phyloP scores from a whole-genome alignment of 2,888 invertebrate species.

The Cosmia pyralina region DNA sequence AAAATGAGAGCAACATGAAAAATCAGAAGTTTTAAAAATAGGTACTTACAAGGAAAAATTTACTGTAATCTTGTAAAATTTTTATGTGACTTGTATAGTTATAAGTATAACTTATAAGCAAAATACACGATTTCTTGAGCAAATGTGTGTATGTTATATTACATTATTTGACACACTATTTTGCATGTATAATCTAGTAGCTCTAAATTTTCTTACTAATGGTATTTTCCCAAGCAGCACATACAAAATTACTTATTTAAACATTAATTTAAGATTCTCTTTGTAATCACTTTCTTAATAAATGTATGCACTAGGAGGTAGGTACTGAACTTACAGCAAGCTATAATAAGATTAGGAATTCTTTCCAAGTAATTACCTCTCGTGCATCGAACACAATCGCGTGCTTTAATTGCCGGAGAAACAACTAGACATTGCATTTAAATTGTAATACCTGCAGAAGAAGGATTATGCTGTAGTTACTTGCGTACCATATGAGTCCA shows the following conservation, averaged over 20 bases:
- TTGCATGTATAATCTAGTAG: constrained; percentile 27
- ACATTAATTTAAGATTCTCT: neutral
- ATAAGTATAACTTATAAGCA: constrained; percentile 37
- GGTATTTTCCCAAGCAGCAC: constrained; percentile 16
- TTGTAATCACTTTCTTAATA: neutral
- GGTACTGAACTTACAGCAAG: neutral
- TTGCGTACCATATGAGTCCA: neutral
- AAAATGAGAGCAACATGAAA: constrained; percentile 10
- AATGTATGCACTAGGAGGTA: neutral
- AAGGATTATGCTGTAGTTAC: neutral
- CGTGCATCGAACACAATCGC: constrained; percentile 34
- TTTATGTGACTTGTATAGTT: constrained; percentile 33
- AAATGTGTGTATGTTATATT: constrained; percentile 49
- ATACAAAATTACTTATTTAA: constrained; percentile 4
- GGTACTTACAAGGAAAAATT: constrained; percentile 33
- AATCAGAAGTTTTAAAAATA: constrained; percentile 14
- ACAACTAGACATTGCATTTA: constrained; percentile 9
- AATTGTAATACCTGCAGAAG: neutral
- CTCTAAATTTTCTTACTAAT: constrained; percentile 9
- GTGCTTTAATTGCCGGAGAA: constrained; percentile 17
- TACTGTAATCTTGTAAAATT: constrained; percentile 21
- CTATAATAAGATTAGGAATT: constrained; percentile 9
- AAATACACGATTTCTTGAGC: constrained; percentile 55
- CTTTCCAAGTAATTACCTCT: constrained; percentile 16
- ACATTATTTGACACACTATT: constrained; percentile 48